Percentiles rank a stretch among this genome's conserved stretches.
Conservation (phyloP, 53 echinoderm and acorn worm species). For the Antedon mediterranea region DNA sequence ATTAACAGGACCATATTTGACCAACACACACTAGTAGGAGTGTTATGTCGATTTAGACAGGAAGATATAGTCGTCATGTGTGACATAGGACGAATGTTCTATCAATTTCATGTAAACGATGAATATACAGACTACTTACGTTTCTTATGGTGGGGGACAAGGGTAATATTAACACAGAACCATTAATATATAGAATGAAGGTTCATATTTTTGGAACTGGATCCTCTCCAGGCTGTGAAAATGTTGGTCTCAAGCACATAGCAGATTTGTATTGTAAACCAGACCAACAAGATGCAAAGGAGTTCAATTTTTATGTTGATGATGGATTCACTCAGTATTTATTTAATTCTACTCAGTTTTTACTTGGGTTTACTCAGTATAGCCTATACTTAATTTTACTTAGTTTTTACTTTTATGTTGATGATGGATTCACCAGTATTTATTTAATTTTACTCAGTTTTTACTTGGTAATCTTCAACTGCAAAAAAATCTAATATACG, state of each 20-base stretch:
- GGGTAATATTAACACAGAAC: background rate
- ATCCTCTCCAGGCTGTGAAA: slow-evolving; percentile 22
- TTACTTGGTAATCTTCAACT: too few relatives aligned
- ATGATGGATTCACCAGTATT: too few relatives aligned
- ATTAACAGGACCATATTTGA: background rate
- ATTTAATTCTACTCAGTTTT: too few relatives aligned
- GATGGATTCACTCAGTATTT: too few relatives aligned
- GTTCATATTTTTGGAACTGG: slow-evolving; percentile 25
- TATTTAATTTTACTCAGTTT: too few relatives aligned
- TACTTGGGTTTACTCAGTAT: too few relatives aligned
- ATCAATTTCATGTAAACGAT: background rate
- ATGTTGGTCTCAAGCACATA: slow-evolving; percentile 27
- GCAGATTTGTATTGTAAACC: slow-evolving; percentile 16
- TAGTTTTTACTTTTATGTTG: too few relatives aligned
- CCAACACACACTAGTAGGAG: background rate
- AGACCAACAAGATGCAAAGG: slow-evolving; percentile 8
- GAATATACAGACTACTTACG: background rate
- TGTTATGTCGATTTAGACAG: background rate
- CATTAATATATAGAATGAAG: background rate
- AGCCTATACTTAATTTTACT: too few relatives aligned
- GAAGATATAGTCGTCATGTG: background rate
- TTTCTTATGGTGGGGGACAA: background rate
- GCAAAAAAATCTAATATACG: too few relatives aligned
- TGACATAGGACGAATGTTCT: background rate
- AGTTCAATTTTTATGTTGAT: slow-evolving; percentile 43